A percentile compares a stretch with the other conserved stretches of the same genome.
phyloP scores from a whole-genome alignment of 2,113 vertebrate genomes.

The Brevimyrus niger region DNA sequence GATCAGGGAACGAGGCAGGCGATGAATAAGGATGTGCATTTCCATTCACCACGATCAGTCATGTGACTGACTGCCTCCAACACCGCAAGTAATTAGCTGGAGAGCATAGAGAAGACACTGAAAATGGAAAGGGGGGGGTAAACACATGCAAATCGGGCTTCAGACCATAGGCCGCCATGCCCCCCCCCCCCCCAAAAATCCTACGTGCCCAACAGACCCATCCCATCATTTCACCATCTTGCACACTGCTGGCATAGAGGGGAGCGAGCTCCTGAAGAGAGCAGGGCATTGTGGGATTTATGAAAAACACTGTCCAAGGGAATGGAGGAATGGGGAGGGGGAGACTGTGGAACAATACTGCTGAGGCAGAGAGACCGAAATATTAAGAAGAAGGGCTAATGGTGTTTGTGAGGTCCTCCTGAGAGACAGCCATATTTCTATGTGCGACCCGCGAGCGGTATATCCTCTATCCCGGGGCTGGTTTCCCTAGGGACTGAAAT shows the following conservation, averaged over 20 bases:
- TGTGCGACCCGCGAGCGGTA: not conserved
- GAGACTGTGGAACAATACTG: not conserved
- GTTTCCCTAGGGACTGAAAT: not conserved
- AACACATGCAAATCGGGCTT: not conserved
- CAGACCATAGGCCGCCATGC: not conserved
- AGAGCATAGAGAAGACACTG: not conserved
- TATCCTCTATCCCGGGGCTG: not conserved
- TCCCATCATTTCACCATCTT: not conserved
- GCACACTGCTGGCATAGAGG: conserved; percentile 22
- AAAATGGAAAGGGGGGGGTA: not conserved
- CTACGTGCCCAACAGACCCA: not conserved
- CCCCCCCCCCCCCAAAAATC: not conserved
- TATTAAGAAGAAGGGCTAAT: not conserved
- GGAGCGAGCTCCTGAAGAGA: not conserved
- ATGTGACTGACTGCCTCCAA: conserved; percentile 31
- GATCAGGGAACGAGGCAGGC: not conserved
- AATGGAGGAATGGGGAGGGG: not conserved
- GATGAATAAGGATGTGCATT: conserved; percentile 12
- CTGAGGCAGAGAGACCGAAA: not conserved
- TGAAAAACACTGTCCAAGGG: not conserved
- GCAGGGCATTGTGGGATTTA: not conserved
- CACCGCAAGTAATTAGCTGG: conserved; percentile 42
- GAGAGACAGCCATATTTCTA: not conserved
- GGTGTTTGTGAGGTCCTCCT: not conserved
- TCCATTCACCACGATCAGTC: conserved; percentile 36